Evolutionary conservation across 1,140 invertebrate species (phyloP).

Genomic region (Drosophila melanogaster): DNA sequence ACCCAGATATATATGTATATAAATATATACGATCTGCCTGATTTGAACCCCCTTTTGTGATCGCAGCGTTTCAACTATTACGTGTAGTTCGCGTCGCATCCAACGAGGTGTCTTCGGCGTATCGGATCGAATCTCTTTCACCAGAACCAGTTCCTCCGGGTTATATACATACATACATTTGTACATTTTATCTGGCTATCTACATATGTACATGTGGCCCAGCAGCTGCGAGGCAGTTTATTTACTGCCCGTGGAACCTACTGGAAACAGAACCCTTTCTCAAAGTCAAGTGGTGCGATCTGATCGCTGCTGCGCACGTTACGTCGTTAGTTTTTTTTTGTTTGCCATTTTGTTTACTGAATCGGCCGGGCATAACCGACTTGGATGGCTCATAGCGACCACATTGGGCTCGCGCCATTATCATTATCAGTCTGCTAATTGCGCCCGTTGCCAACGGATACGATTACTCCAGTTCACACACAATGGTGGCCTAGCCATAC

Average conservation of each 20-base stretch:
- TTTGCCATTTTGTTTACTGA: background rate
- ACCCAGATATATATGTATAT: background rate
- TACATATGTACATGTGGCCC: background rate
- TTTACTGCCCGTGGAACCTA: slow-evolving; percentile 27
- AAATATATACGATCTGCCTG: background rate
- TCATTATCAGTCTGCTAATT: slow-evolving; percentile 47
- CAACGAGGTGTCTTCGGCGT: slow-evolving; percentile 52
- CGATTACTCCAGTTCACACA: slow-evolving; percentile 9
- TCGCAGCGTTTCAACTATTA: slow-evolving; percentile 16
- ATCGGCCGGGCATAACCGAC: slow-evolving; percentile 26
- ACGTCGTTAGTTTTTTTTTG: background rate
- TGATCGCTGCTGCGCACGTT: slow-evolving; percentile 29
- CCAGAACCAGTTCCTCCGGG: slow-evolving; percentile 54
- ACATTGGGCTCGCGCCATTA: slow-evolving; percentile 6
- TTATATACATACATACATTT: slow-evolving; percentile 7
- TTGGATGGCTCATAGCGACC: slow-evolving; percentile 14
- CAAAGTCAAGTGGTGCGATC: slow-evolving; percentile 14
- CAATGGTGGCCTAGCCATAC: background rate
- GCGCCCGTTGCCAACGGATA: slow-evolving; percentile 7
- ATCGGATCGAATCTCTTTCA: slow-evolving; percentile 19
- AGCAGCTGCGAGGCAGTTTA: slow-evolving; percentile 17
- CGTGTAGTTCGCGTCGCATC: slow-evolving; percentile 41
- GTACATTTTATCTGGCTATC: background rate
- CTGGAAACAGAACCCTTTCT: slow-evolving; percentile 47
- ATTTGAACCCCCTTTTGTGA: slow-evolving; percentile 2